Conservation (phyloP, 2,888 invertebrate genomes). For the Pilophorus perplexus region DNA sequence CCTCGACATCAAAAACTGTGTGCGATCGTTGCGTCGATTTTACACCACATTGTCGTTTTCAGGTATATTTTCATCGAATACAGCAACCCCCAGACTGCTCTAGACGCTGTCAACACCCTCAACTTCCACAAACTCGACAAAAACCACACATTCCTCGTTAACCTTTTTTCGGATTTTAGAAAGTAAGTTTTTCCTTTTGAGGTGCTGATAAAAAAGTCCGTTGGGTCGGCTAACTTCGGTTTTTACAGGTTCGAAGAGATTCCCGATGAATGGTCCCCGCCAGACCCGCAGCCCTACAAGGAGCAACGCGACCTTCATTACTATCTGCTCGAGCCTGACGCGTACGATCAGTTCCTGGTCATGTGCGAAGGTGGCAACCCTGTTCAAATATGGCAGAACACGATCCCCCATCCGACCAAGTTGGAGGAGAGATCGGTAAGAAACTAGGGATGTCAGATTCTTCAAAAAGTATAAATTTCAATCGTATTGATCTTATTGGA, state of each 20-base stretch:
- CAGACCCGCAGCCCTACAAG: constrained; percentile 82
- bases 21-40: not conserved
- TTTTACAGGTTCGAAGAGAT: constrained; percentile 72
- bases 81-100: constrained; percentile 75
- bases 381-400: constrained; percentile 86
- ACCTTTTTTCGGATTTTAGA: constrained; percentile 91
- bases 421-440: constrained; percentile 77
- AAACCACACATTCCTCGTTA: constrained; percentile 89
- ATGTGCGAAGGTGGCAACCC: constrained; percentile 69
- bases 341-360: constrained; percentile 73
- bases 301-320: constrained; percentile 90
- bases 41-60: constrained; percentile 32
- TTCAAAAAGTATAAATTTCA: too few species aligned
- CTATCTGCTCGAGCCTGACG: constrained; percentile 90
- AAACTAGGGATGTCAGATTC: too few species aligned
- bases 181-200: constrained; percentile 62
- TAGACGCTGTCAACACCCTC: constrained; percentile 81
- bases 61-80: constrained; percentile 91
- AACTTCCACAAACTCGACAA: constrained; percentile 96
- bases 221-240: not conserved
- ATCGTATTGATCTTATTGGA: too few species aligned
- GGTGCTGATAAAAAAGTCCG: not conserved
- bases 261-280: constrained; percentile 90
- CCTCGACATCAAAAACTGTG: not conserved
- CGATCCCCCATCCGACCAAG: constrained; percentile 77